These are phyloP conservation scores for Pelochelys cantorii DNA, from an alignment of 2,797 vertebrate genomes.

Conservation along the genomic window DNA sequence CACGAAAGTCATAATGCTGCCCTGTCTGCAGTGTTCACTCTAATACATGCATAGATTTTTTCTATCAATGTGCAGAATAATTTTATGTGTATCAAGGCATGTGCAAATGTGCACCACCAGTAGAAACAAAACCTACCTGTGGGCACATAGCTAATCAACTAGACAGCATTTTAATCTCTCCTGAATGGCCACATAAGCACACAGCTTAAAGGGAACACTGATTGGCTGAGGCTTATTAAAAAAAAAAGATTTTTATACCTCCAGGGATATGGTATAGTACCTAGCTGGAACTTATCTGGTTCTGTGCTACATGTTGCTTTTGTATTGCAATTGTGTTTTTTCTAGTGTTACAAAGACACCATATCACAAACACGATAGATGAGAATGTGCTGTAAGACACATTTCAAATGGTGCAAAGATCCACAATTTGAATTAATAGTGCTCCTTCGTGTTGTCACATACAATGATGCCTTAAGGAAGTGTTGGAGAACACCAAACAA, in stretches of 20 bases:
- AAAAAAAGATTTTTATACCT: neutral
- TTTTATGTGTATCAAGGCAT: too few relatives aligned
- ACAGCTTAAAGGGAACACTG: too few relatives aligned
- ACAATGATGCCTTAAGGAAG: neutral
- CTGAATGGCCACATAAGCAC: too few relatives aligned
- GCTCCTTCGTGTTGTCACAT: neutral
- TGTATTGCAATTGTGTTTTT: neutral
- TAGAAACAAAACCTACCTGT: too few relatives aligned
- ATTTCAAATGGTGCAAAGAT: neutral
- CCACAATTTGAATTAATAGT: constrained; percentile 22
- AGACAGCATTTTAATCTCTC: too few relatives aligned
- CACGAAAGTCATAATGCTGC: too few relatives aligned
- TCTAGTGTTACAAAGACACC: neutral
- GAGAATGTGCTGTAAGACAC: neutral
- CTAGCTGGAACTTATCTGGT: neutral
- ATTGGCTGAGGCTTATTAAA: neutral
- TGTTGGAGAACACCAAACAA: constrained; percentile 6
- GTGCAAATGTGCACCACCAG: too few relatives aligned
- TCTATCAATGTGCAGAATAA: too few relatives aligned
- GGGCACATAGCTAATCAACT: too few relatives aligned
- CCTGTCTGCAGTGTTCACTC: neutral
- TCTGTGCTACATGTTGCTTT: neutral
- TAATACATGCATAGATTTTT: too few relatives aligned
- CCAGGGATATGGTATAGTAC: neutral
- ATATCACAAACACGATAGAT: constrained; percentile 9